These are phyloP conservation scores for Barypeithes pellucidus DNA, from an alignment of 2,888 invertebrate species.

Conservation along the genomic window DNA sequence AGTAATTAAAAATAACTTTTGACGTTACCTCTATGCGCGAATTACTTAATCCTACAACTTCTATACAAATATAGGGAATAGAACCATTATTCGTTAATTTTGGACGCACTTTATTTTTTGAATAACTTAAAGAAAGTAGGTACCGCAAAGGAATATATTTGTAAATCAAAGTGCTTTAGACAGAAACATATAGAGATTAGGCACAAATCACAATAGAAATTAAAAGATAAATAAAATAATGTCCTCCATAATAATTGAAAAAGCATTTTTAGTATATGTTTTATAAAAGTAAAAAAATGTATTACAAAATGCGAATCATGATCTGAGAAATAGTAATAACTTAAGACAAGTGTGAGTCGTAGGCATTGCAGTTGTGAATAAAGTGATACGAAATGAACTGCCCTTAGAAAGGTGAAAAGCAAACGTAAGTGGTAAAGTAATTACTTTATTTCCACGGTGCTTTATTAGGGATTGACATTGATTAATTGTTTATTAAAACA, in stretches of 20 bases:
- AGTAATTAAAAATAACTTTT: too few species aligned
- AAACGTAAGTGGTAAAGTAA: too few species aligned
- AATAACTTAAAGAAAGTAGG: neutral
- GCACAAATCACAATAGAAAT: slow-evolving; percentile 17
- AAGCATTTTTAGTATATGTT: slow-evolving; percentile 1
- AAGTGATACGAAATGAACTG: too few species aligned
- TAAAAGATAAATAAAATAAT: neutral
- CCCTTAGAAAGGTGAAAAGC: too few species aligned
- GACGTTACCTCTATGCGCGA: too few species aligned
- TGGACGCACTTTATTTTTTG: slow-evolving; percentile 3
- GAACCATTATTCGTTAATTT: neutral
- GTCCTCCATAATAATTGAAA: slow-evolving; percentile 9
- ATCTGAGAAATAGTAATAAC: neutral
- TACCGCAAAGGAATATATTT: slow-evolving; percentile 23
- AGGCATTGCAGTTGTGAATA: too few species aligned
- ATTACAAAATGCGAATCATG: neutral
- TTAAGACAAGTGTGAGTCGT: too few species aligned
- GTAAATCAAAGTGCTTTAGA: slow-evolving; percentile 27
- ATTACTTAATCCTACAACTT: too few species aligned
- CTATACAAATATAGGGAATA: neutral
- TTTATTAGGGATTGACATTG: too few species aligned
- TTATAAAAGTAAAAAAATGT: neutral
- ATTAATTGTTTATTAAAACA: too few species aligned
- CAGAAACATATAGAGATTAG: slow-evolving; percentile 16
- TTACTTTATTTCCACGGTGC: too few species aligned